Evolutionary conservation across 2,113 vertebrate species (phyloP), one percentile per base, ranked within the genome.

Genomic region (Osmerus eperlanus): DNA sequence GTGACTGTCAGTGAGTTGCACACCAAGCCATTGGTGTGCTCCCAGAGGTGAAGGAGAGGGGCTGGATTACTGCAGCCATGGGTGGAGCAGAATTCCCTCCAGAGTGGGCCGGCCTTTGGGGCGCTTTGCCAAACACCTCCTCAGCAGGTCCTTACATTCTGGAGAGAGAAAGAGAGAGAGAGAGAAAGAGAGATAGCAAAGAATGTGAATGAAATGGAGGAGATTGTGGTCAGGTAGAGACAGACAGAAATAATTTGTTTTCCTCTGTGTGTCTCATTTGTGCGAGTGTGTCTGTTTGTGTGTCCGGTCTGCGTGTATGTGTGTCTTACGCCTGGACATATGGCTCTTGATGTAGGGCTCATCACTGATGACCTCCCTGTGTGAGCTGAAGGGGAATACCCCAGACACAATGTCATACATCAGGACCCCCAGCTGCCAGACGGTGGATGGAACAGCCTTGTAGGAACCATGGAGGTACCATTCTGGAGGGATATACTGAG

Each of bases 361-460:
- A 0, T 41, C 18, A 21, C 32, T 21, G 62, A 91, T 55, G 78
- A 89, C 90, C 73, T 91, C 90, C 25, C 87, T 81, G 16, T 89
- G 88, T 8, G 82, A 81, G 79, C 91, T 88, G 11, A 92, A 92
- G 19, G 91, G 91, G 71, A 91, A 88, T 29, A 91, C 90, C 0
- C 91, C 91, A 66, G 90, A 92, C 15, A 89, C 83, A 90, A 92
- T 89, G 67, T 91, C 90, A 64, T 88, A 91, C 5, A 91, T 88
- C 14, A 91, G 89, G 23, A 91, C 82, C 4, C 90, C 90, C 63
- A 91, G 82, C 16, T 90, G 89, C 90, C 90, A 91, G 65, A 91
- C 81, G 2, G 89, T 83, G 4, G 89, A 88, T 0, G 90, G 89
- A 16, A 88, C 78, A 0, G 88, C 90, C 0, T 87, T 81, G 58